phyloP scores from a whole-genome alignment of 2,888 invertebrate species.

The Pedicia rivosa region DNA sequence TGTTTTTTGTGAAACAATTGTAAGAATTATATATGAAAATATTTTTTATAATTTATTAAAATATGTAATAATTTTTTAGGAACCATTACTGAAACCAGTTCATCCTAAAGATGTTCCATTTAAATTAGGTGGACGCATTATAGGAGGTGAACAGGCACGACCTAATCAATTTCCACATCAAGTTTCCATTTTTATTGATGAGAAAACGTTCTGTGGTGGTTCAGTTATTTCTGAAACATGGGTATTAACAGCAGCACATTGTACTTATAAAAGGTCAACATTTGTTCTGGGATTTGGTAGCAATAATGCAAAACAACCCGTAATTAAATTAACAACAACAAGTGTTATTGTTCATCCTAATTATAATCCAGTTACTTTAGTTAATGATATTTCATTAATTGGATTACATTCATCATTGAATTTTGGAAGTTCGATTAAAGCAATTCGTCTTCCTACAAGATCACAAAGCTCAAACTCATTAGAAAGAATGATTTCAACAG shows the following conservation, averaged over 20 bases:
- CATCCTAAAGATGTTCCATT: too few species aligned
- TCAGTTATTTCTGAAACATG: conserved; percentile 9
- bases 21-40: too few species aligned
- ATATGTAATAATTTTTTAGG: too few species aligned
- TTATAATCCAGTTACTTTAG: conserved; percentile 9
- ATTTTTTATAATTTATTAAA: too few species aligned
- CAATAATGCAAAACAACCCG: conserved; percentile 7
- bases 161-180: conserved; percentile 11
- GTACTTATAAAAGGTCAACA: conserved; percentile 8
- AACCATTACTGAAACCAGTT: too few species aligned
- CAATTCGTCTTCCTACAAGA: conserved; percentile 20
- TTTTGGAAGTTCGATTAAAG: conserved; percentile 15
- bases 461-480: conserved; percentile 16
- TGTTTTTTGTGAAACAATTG: too few species aligned
- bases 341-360: conserved; percentile 8
- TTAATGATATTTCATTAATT: conserved; percentile 10
- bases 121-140: conserved; percentile 1
- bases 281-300: conserved; percentile 10
- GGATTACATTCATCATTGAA: conserved; percentile 7
- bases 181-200: conserved; percentile 6
- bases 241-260: conserved; percentile 11
- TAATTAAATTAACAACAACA: conserved; percentile 6
- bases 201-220: conserved; percentile 9
- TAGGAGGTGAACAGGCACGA: neutral
- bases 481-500: conserved; percentile 19